A percentile compares a stretch with the other conserved stretches of the same genome.
Conservation (phyloP, 1,140 invertebrate species). For the Nasonia longicornis region DNA sequence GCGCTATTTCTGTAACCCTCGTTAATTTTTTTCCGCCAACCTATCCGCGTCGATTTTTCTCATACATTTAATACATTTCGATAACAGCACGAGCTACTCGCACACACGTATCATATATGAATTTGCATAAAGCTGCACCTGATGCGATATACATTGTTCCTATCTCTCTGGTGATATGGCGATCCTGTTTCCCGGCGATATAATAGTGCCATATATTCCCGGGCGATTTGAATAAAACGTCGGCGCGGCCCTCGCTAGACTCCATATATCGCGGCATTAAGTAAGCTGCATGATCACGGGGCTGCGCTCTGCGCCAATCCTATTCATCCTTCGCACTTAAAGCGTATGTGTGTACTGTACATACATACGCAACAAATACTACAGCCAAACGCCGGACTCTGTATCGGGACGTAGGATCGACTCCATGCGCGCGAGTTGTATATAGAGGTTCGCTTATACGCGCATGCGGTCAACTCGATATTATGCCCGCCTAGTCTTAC, state of each 20-base stretch:
- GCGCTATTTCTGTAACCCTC: not conserved
- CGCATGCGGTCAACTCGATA: not conserved
- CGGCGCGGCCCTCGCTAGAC: not conserved
- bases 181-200: slow-evolving; percentile 1
- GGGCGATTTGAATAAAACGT: slow-evolving; percentile 19
- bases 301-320: not conserved
- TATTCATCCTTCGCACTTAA: slow-evolving; percentile 27
- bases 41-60: too few species aligned
- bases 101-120: too few species aligned
- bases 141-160: slow-evolving; percentile 4
- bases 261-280: slow-evolving; percentile 22
- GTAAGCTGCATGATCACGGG: slow-evolving; percentile 14
- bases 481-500: not conserved
- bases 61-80: too few species aligned
- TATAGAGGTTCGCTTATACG: not conserved
- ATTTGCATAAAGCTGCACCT: slow-evolving; percentile 4
- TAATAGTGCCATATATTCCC: slow-evolving; percentile 19
- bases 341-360: not conserved
- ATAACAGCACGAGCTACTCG: too few species aligned
- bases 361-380: not conserved
- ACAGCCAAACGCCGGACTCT: not conserved
- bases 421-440: too few species aligned
- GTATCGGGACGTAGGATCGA: not conserved
- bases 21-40: not conserved
- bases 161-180: not conserved